Evolutionary conservation across 2,113 vertebrate species (phyloP).

Genomic region (Physeter macrocephalus): DNA sequence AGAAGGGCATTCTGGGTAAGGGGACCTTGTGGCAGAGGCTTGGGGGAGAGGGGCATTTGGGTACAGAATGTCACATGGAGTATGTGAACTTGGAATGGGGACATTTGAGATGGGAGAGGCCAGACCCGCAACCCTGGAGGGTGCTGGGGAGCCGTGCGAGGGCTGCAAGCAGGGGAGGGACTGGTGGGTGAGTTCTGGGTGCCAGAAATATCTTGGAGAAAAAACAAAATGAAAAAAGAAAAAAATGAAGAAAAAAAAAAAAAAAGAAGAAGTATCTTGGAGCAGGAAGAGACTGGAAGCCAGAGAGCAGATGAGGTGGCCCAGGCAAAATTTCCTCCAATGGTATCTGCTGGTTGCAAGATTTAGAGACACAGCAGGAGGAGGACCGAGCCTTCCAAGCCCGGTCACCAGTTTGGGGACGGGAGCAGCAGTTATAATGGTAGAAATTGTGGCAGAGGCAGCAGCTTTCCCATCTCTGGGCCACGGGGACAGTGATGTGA

Average conservation of each 20-base stretch:
- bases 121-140: rapidly evolving
- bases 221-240: no score
- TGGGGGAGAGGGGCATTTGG: rapidly evolving
- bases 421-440: background rate
- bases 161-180: background rate
- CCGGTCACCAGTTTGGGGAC: background rate
- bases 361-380: background rate
- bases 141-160: background rate
- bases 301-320: background rate
- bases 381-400: background rate
- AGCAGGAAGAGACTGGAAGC: background rate
- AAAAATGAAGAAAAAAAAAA: no score
- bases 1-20: constrained; percentile 47
- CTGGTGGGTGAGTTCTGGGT: background rate
- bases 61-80: no score
- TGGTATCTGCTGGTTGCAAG: rapidly evolving
- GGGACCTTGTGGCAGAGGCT: background rate
- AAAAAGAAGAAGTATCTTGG: background rate
- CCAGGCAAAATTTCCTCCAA: rapidly evolving
- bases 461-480: background rate
- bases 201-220: background rate
- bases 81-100: background rate
- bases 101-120: background rate
- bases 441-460: rapidly evolving
- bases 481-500: rapidly evolving